phyloP scores from a whole-genome alignment of 2,797 vertebrate species.

The Balearica regulorum region DNA sequence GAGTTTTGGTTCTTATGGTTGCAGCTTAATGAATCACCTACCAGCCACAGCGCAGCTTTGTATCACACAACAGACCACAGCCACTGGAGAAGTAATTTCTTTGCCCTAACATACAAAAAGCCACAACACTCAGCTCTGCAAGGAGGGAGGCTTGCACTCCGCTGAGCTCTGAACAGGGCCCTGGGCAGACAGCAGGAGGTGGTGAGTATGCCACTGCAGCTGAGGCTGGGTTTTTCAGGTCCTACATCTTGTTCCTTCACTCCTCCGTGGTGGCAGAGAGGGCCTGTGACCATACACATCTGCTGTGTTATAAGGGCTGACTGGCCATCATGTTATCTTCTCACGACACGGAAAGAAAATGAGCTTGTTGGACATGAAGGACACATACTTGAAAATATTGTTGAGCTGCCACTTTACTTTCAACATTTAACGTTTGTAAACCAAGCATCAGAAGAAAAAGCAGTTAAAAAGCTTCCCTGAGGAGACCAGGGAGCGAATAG shows the following conservation, averaged over 20 bases:
- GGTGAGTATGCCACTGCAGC: neutral
- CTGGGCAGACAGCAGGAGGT: neutral
- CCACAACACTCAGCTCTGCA: neutral
- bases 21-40: neutral
- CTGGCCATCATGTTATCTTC: neutral
- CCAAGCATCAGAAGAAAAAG: neutral
- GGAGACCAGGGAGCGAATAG: neutral
- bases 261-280: neutral
- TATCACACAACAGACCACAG: neutral
- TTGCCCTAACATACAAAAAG: neutral
- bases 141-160: neutral
- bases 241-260: neutral
- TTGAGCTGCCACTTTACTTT: neutral
- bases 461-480: neutral
- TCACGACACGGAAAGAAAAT: neutral
- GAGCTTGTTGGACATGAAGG: neutral
- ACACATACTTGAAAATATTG: neutral
- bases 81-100: neutral
- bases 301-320: neutral
- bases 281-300: neutral
- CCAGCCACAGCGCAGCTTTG: neutral
- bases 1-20: slow-evolving; percentile 2
- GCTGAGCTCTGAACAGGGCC: neutral
- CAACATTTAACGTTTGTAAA: neutral
- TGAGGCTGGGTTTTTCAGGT: neutral